Evolutionary conservation across 2,113 vertebrate genomes (phyloP).

Genomic region (Festucalex cinctus): DNA sequence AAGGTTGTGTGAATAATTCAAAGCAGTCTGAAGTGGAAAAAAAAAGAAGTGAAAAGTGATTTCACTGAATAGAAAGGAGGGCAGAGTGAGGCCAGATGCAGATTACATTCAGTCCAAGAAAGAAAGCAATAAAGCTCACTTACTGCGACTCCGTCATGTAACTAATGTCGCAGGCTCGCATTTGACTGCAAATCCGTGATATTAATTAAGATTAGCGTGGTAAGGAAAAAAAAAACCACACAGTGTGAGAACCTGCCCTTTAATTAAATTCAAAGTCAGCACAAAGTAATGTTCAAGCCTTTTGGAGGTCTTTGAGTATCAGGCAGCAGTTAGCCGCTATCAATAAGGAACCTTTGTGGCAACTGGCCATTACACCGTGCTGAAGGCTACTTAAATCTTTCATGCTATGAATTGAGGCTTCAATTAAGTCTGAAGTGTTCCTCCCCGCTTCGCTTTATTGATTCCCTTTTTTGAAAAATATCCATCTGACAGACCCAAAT

Average conservation of each 20-base stretch:
- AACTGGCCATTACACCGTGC: slow-evolving; percentile 26
- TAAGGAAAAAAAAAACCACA: slow-evolving; percentile 29
- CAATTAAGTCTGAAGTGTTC: slow-evolving; percentile 37
- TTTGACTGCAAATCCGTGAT: slow-evolving; percentile 53
- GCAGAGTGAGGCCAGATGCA: slow-evolving; percentile 22
- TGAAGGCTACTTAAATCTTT: slow-evolving; percentile 24
- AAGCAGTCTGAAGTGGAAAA: neutral
- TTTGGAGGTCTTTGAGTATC: slow-evolving; percentile 31
- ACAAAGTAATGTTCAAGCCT: slow-evolving; percentile 25
- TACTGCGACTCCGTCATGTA: slow-evolving; percentile 34
- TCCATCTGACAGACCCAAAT: slow-evolving; percentile 7
- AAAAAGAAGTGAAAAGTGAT: slow-evolving; percentile 21
- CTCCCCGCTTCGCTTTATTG: slow-evolving; percentile 17
- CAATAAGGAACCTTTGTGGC: slow-evolving; percentile 26
- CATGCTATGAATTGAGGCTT: slow-evolving; percentile 13
- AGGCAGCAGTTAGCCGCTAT: slow-evolving; percentile 22
- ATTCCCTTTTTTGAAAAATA: slow-evolving; percentile 12
- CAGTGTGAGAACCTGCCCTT: slow-evolving; percentile 25
- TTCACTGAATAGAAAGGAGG: slow-evolving; percentile 20
- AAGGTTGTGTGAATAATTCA: neutral
- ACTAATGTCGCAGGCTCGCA: slow-evolving; percentile 43
- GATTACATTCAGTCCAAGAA: slow-evolving; percentile 34
- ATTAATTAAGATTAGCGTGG: slow-evolving; percentile 59
- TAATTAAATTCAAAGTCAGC: slow-evolving; percentile 45
- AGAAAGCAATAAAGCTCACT: slow-evolving; percentile 39